Evolutionary conservation across 2,888 invertebrate genomes (phyloP).

Genomic region (Adelognathus sp.): DNA sequence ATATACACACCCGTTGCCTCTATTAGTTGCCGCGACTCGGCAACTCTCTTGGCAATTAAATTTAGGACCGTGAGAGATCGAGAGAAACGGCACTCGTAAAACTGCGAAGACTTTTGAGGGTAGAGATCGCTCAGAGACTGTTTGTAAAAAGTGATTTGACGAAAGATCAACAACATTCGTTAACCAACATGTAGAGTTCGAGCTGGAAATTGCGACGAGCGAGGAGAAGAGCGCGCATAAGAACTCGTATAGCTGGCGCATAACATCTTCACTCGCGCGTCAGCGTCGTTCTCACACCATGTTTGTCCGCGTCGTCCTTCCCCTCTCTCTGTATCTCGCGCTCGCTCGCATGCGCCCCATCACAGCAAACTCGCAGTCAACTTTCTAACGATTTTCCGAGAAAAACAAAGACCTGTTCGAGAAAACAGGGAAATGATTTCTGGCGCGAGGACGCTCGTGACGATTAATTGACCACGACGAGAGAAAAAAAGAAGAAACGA

Average conservation of each 20-base stretch:
- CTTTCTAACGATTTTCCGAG: slow-evolving; percentile 69
- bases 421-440: slow-evolving; percentile 72
- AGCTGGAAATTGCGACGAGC: slow-evolving; percentile 2
- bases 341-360: slow-evolving; percentile 1
- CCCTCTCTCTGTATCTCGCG: slow-evolving; percentile 10
- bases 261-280: slow-evolving; percentile 50
- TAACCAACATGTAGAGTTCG: slow-evolving; percentile 17
- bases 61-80: background rate
- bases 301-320: slow-evolving; percentile 19
- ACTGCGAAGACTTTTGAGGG: background rate
- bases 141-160: background rate
- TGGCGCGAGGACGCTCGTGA: slow-evolving; percentile 45
- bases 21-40: background rate
- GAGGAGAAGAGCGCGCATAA: slow-evolving; percentile 20
- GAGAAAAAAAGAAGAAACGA: slow-evolving; percentile 5
- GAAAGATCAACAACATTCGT: slow-evolving; percentile 19
- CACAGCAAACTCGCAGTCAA: slow-evolving; percentile 57
- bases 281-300: slow-evolving; percentile 28
- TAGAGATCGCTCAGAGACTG: background rate
- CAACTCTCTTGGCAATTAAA: background rate
- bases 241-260: background rate
- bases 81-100: slow-evolving; percentile 3
- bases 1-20: slow-evolving; percentile 18
- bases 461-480: slow-evolving; percentile 50
- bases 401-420: slow-evolving; percentile 67